These are phyloP conservation scores for Conops quadrifasciatus DNA, from an alignment of 2,888 invertebrate species.

Conservation along the genomic window DNA sequence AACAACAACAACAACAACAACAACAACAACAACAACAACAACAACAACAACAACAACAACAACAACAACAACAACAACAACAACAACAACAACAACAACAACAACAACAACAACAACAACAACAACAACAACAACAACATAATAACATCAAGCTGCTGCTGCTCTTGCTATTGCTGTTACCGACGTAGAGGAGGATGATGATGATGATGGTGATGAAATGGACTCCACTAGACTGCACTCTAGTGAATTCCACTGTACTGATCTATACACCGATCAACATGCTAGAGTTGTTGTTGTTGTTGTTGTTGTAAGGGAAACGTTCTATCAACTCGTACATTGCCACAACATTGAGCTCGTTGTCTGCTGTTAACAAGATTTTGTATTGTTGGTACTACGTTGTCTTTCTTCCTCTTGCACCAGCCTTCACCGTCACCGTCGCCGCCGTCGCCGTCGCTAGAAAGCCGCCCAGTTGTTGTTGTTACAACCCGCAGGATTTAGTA, in stretches of 20 bases:
- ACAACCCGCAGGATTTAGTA: background rate
- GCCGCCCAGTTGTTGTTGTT: background rate
- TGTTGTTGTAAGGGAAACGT: constrained; percentile 8
- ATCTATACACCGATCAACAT: constrained; percentile 22
- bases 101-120: no score
- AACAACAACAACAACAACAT: background rate
- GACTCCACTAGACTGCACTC: background rate
- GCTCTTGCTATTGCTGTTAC: no score
- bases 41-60: no score
- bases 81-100: no score
- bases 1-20: no score
- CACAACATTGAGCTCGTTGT: constrained; percentile 15
- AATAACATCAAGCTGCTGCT: no score
- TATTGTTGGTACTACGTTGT: constrained; percentile 20
- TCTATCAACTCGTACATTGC: constrained; percentile 12
- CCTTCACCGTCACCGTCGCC: background rate
- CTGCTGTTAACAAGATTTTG: constrained; percentile 31
- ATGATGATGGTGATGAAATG: constrained; percentile 25
- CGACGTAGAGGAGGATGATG: background rate
- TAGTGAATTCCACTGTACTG: constrained; percentile 3
- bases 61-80: no score
- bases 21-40: no score
- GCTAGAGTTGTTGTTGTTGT: background rate
- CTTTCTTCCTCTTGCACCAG: no score
- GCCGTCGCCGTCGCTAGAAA: background rate